phyloP scores from a whole-genome alignment of 2,888 invertebrate species.

The Synergus gifuensis region DNA sequence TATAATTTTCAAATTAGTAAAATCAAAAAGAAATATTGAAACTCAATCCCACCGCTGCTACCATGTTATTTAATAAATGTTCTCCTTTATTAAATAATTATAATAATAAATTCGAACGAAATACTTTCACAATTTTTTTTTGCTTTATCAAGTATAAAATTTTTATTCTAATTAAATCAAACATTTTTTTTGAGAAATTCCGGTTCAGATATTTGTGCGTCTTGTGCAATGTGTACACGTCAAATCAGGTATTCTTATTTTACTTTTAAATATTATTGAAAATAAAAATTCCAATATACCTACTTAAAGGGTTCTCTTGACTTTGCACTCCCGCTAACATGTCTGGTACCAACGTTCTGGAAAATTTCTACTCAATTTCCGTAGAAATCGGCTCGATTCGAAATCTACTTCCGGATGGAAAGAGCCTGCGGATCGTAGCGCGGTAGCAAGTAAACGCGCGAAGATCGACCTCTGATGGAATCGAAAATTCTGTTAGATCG shows the following conservation, averaged over 20 bases:
- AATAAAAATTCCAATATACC: background rate
- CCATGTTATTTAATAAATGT: too few relatives aligned
- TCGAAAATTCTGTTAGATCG: constrained; percentile 54
- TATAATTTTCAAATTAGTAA: too few relatives aligned
- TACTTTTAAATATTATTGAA: background rate
- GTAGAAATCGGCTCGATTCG: constrained; percentile 44
- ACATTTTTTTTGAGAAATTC: too few relatives aligned
- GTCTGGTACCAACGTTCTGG: constrained; percentile 2
- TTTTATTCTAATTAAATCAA: too few relatives aligned
- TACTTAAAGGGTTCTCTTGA: background rate
- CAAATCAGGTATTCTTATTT: background rate
- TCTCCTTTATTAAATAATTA: too few relatives aligned
- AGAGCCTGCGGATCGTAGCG: constrained; percentile 42
- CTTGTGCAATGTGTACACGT: too few relatives aligned
- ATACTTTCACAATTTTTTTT: too few relatives aligned
- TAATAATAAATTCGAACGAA: too few relatives aligned
- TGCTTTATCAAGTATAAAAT: too few relatives aligned
- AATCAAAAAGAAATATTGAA: too few relatives aligned
- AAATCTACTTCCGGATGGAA: constrained; percentile 44
- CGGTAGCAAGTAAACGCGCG: constrained; percentile 43
- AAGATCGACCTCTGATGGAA: constrained; percentile 50
- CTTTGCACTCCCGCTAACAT: background rate
- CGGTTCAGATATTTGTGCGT: too few relatives aligned
- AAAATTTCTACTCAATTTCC: constrained; percentile 48
- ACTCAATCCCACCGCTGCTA: too few relatives aligned